Base-by-base conservation (phyloP, 1,140 invertebrate genomes). In the Ceratitis capitata region DNA sequence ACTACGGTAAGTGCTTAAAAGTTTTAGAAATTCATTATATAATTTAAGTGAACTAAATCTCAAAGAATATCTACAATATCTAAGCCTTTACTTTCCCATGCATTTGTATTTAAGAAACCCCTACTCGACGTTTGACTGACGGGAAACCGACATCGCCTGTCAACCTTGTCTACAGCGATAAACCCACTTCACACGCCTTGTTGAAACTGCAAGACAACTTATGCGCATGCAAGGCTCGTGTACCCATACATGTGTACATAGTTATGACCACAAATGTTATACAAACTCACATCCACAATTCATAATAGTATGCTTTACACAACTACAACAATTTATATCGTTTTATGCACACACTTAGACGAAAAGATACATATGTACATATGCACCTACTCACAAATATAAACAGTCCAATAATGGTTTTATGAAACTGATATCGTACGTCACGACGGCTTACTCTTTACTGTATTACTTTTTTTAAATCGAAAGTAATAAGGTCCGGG, bases 401-500 rank as follows among this genome's bases (percentile, higher is more conserved):
- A 39, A 39, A 78, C 64, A 78, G 39, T 14, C 39, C 19, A 7
- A 47, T 78, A 45, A 42, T 78, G 42, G 23, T n/a, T 78, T 32
- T 23, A 78, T 78, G 69, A 47, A 78, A 78, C 39, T 78, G 69
- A 78, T 78, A 78, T 45, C 39, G 39, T n/a, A 78, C 45, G 69
- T 78, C 69, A 78, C n/a, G n/a, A n/a, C n/a, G n/a, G n/a, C n/a
- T n/a, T n/a, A n/a, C n/a, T n/a, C n/a, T n/a, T n/a, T n/a, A n/a
- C n/a, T n/a, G n/a, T n/a, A n/a, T n/a, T n/a, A n/a, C n/a, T n/a
- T n/a, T n/a, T n/a, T n/a, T n/a, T n/a, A n/a, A n/a, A n/a, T n/a
- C n/a, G n/a, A n/a, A n/a, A n/a, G n/a, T n/a, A n/a, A n/a, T n/a
- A n/a, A n/a, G n/a, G n/a, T n/a, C n/a, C n/a, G n/a, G n/a, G n/a